Evolutionary conservation across 2,888 invertebrate species (phyloP), one percentile per base, ranked within the genome.

Genomic region (Beris morrisii): DNA sequence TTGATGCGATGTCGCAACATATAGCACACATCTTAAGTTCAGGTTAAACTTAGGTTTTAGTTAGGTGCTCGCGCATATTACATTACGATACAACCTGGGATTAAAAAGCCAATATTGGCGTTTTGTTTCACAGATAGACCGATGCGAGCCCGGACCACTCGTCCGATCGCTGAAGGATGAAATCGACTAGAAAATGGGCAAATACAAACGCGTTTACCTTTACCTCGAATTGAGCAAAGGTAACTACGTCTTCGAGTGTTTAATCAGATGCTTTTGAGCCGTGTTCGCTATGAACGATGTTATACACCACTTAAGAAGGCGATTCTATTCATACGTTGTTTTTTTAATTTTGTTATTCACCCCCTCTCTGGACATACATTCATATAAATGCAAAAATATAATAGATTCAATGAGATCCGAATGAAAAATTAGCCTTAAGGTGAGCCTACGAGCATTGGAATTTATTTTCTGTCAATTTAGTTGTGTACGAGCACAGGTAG

Each of bases 141-240:
- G 31, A 22, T 38, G 50, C 52, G 30, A 52, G 38, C 38, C 38
- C 38, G 38, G 32, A 38, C 52, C 61, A 61, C 61, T 61, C 61
- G 50, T 32, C 22, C 61, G 52, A 61, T 61, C 43, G 52, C 15
- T 61, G 15, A 31, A 46, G 57, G 52, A 65, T 67, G 64, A 67
- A 67, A 59, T 67, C 67, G 64, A 67, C 67, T 67, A 67, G 67
- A 67, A 67, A 67, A 67, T 67, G 67, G 65, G 58, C 67, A 67
- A 67, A 67, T 65, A 67, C 30, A 31, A 50, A 30, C 52, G 43
- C 61, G 52, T 61, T 61, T 61, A 38, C 61, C 52, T 43, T n/a
- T 50, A 50, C 46, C 61, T 32, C 61, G 50, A 38, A 5, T 9
- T 7, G 38, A 52, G 52, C 61, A 50, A 50, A 50, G 61, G 50